A percentile compares a stretch with the other conserved stretches of the same genome.
Evolutionary conservation across 2,888 invertebrate species (phyloP).

Genomic region (Gerris lacustris): DNA sequence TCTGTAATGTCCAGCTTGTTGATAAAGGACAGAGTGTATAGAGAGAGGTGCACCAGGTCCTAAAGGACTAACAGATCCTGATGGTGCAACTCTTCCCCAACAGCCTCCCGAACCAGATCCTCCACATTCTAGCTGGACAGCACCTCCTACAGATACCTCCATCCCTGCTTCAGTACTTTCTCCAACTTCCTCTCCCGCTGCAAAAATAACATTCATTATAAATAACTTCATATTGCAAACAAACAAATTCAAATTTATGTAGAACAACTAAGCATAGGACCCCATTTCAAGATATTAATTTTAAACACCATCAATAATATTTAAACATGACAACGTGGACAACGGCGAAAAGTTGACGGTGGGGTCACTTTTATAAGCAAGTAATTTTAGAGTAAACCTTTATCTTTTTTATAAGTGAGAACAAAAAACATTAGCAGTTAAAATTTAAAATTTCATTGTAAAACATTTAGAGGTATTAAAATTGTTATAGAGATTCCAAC

Average conservation of each 20-base stretch:
- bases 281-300: too few relatives aligned
- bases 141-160: constrained; percentile 75
- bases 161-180: constrained; percentile 56
- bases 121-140: constrained; percentile 73
- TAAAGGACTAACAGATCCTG: constrained; percentile 40
- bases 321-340: too few relatives aligned
- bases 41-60: constrained; percentile 48
- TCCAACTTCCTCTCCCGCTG: constrained; percentile 52
- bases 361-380: too few relatives aligned
- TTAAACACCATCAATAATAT: too few relatives aligned
- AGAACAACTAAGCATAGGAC: too few relatives aligned
- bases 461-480: too few relatives aligned
- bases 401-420: too few relatives aligned
- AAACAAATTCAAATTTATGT: neutral
- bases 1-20: constrained; percentile 63
- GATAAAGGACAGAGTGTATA: constrained; percentile 58
- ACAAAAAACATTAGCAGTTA: too few relatives aligned
- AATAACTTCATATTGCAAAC: constrained; percentile 1
- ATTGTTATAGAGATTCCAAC: too few relatives aligned
- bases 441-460: too few relatives aligned
- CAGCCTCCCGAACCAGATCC: constrained; percentile 51
- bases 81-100: constrained; percentile 45
- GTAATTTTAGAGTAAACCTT: too few relatives aligned
- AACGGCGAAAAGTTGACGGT: too few relatives aligned
- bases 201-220: constrained; percentile 40